Evolutionary conservation across 2,888 invertebrate species (phyloP), one percentile per base, ranked within the genome.

Genomic region (Lithosia quadra): DNA sequence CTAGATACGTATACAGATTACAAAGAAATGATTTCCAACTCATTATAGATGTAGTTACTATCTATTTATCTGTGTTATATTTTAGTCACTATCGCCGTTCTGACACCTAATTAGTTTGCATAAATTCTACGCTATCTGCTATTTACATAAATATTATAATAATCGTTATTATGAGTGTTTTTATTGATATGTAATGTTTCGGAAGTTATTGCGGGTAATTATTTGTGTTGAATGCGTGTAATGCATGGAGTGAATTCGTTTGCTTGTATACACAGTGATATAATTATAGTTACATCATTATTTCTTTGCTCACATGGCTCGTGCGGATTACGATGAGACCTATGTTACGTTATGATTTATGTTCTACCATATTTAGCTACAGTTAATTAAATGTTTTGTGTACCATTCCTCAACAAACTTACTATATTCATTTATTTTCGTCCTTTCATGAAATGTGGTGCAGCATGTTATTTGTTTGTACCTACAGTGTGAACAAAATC

Each of bases 31-130:
- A 69, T 72, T 75, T 78, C 65, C 62, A 73, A 68, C 63, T 73
- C 70, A 81, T 68, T 68, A 65, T 64, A 39, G 21, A 18, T 18
- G 10, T 59, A 65, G 61, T 39, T 43, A 65, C 24, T 21, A 64
- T 28, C 10, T 53, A 4, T 59, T n/a, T 63, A 69, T 69, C 63
- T 66, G 21, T 18, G 28, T 22, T 55, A 34, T 67, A 69, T 73
- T 77, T 74, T 68, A 61, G 67, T 70, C 63, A 39, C 75, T 72
- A 76, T 76, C 79, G 60, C 56, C 69, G 70, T 75, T 68, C 68
- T 61, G 58, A 70, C 68, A 69, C 55, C 69, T 77, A 81, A 81
- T 80, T 73, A 74, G 71, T 81, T 72, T 68, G 65, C 56, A 79
- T 70, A 49, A 65, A 72, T 75, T 61, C 60, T 65, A 67, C 67